Conservation (phyloP, 1,140 invertebrate species). For the Epicauta chinensis region DNA sequence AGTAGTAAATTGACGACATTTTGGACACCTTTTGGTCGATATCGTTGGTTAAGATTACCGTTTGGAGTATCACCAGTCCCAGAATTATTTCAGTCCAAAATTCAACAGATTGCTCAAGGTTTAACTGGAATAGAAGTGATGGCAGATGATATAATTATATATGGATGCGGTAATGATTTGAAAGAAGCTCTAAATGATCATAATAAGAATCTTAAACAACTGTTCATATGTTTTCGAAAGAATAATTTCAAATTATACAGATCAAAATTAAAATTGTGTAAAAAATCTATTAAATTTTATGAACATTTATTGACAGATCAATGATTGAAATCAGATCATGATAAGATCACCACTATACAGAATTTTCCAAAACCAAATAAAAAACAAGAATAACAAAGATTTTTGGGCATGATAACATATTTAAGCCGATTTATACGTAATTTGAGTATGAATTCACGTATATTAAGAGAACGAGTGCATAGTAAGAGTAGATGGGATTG, state of each 20-base stretch:
- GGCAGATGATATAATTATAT: constrained; percentile 4
- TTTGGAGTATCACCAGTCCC: constrained; percentile 33
- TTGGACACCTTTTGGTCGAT: constrained; percentile 44
- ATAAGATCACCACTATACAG: constrained; percentile 29
- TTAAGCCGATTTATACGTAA: constrained; percentile 38
- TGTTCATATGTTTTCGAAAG: neutral
- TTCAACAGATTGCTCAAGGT: constrained; percentile 4
- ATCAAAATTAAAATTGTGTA: neutral
- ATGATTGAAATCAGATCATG: constrained; percentile 34
- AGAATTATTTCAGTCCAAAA: constrained; percentile 28
- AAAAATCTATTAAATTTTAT: constrained; percentile 9
- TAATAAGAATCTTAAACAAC: neutral
- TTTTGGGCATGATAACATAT: constrained; percentile 43
- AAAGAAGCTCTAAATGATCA: neutral
- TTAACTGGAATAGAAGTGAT: constrained; percentile 18
- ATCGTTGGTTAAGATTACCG: constrained; percentile 37
- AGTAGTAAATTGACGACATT: constrained; percentile 43
- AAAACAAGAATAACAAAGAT: constrained; percentile 34
- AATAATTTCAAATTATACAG: neutral
- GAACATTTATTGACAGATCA: constrained; percentile 35
- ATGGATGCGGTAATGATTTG: neutral
- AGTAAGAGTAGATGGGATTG: constrained; percentile 27
- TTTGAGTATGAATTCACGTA: constrained; percentile 28
- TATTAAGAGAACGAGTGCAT: constrained; percentile 28
- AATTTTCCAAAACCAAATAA: constrained; percentile 31